Base-by-base conservation (phyloP, 2,113 vertebrate genomes). In the Erinaceus europaeus region DNA sequence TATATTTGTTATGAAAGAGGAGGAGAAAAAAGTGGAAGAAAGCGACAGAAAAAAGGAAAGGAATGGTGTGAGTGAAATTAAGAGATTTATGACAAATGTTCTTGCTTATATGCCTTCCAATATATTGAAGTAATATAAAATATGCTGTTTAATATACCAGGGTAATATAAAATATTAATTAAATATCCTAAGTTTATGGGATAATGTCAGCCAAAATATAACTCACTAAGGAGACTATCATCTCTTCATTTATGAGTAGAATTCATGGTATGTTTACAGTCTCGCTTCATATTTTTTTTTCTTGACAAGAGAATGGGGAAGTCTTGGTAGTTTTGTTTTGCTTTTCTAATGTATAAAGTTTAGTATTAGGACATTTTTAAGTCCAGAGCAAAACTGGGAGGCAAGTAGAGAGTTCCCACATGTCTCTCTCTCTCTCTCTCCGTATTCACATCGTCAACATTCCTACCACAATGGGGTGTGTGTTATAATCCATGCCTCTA, bases 211-310 rank as follows among this genome's bases (percentile, higher is more conserved):
- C 34, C 67, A 76, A 86, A 90, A 40, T 62, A 62, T 23, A 91
- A 40, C 27, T 86, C 40, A 59, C 55, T 77, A 32, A 77, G 42
- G 20, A 78, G 42, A 78, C 57, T 3, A 1, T 14, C 52, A 21
- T 5, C n/a, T 84, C 86, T 82, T 65, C 32, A 78, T 29, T 87
- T 79, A 40, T 46, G 48, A 81, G 23, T 46, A 52, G 34, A 91
- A 64, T 75, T 65, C n/a, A 61, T 52, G 52, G 36, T 13, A 78
- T 27, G 6, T 76, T 88, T 76, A 59, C 7, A 65, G 7, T 2
- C 29, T 62, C 81, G 44, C 6, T 87, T 77, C 34, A 36, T 36
- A 81, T 86, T 88, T 84, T 83, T 73, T 55, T 84, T 68, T 65
- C 48, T 91, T 29, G 78, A 78, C 50, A 78, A 67, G 18, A 86